Conservation (phyloP, 2,888 invertebrate genomes). For the Drosophila bunnanda region DNA sequence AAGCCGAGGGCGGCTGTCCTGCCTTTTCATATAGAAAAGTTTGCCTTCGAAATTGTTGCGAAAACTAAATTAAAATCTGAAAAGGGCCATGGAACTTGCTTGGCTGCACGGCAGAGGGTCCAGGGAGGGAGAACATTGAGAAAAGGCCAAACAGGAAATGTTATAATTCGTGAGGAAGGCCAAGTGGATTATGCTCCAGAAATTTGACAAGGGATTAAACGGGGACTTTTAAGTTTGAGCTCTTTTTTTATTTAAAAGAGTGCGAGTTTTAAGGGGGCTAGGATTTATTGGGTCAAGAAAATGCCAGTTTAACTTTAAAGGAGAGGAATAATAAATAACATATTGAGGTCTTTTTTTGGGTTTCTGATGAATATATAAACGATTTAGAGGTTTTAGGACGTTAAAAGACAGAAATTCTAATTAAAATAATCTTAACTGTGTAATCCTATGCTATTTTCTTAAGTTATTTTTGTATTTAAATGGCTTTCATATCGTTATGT, state of each 20-base stretch:
- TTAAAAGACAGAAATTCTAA: no score
- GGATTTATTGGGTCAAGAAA: constrained; percentile 4
- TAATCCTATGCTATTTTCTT: not conserved
- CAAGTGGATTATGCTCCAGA: constrained; percentile 51
- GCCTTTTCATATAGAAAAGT: constrained; percentile 70
- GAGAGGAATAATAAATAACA: not conserved
- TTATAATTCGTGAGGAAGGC: constrained; percentile 41
- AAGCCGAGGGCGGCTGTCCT: not conserved
- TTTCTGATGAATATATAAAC: not conserved
- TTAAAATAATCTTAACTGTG: not conserved
- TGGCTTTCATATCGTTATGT: not conserved
- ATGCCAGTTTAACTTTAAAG: not conserved
- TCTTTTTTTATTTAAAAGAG: not conserved
- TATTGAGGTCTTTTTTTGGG: not conserved
- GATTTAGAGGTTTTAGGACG: not conserved
- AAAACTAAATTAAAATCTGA: constrained; percentile 77
- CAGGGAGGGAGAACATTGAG: not conserved
- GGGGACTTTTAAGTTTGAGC: not conserved
- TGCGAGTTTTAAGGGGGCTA: not conserved
- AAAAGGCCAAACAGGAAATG: constrained; percentile 35
- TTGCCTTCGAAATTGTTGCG: constrained; percentile 69
- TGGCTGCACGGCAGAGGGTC: not conserved
- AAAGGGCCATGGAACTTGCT: constrained; percentile 48
- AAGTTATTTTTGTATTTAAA: not conserved
- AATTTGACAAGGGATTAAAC: constrained; percentile 18